These are phyloP conservation scores for Dione vanillae DNA, from an alignment of 2,888 invertebrate genomes.

Conservation along the genomic window DNA sequence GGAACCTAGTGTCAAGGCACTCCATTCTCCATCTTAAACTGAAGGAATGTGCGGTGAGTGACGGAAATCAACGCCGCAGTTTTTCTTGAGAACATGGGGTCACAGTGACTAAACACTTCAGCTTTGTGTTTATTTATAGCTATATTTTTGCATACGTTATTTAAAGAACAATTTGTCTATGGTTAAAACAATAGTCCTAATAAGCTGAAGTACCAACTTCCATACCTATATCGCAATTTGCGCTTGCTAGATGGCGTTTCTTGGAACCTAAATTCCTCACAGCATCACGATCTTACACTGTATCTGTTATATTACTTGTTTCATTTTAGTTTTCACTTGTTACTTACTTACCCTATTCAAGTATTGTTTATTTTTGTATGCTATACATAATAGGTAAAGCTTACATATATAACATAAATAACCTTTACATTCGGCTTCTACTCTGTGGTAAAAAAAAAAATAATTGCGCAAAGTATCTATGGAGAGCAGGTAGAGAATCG, in stretches of 20 bases:
- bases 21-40: too few relatives aligned
- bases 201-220: constrained; percentile 21
- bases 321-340: constrained; percentile 29
- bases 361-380: not conserved
- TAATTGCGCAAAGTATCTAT: too few relatives aligned
- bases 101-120: too few relatives aligned
- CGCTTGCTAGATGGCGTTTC: constrained; percentile 72
- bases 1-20: too few relatives aligned
- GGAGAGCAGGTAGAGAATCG: too few relatives aligned
- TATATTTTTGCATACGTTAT: not conserved
- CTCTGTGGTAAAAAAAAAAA: too few relatives aligned
- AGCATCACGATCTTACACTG: constrained; percentile 72
- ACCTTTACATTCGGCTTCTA: too few relatives aligned
- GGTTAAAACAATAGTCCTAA: not conserved
- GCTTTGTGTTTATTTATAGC: too few relatives aligned
- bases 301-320: constrained; percentile 61
- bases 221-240: constrained; percentile 71
- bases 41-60: too few relatives aligned
- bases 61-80: too few relatives aligned
- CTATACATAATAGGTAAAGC: not conserved
- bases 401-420: too few relatives aligned
- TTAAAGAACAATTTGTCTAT: not conserved
- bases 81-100: too few relatives aligned
- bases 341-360: not conserved
- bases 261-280: constrained; percentile 65